phyloP scores from a whole-genome alignment of 2,888 invertebrate species.

The Aproaerema taeniolella region DNA sequence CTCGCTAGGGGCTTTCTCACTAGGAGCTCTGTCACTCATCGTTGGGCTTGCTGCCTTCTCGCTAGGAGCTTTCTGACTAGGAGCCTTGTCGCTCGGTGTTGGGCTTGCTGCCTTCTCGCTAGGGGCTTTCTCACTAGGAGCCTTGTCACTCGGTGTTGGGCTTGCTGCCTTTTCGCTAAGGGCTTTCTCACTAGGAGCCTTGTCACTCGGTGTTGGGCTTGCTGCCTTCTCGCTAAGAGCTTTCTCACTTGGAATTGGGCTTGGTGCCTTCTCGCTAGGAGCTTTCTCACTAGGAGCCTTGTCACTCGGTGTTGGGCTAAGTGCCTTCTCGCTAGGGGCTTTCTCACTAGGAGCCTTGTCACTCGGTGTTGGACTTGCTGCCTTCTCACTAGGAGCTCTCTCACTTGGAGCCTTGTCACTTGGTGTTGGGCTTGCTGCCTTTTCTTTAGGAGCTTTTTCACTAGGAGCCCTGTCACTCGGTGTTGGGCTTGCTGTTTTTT shows the following conservation, averaged over 20 bases:
- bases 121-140: too few species aligned
- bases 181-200: too few species aligned
- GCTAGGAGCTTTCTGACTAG: too few species aligned
- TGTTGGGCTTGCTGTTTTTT: background rate
- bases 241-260: background rate
- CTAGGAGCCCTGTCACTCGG: background rate
- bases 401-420: background rate
- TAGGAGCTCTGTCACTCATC: too few species aligned
- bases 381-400: background rate
- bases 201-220: background rate
- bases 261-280: constrained; percentile 4
- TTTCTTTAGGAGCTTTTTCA: background rate
- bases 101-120: too few species aligned
- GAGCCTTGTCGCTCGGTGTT: too few species aligned
- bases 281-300: background rate
- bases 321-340: constrained; percentile 12
- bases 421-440: background rate
- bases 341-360: constrained; percentile 5
- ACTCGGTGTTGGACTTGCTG: background rate
- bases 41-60: constrained; percentile 8
- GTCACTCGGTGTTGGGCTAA: constrained; percentile 10
- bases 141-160: too few species aligned
- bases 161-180: too few species aligned
- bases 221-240: too few species aligned
- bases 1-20: too few species aligned